Percentiles rank a stretch among this genome's conserved stretches.
phyloP scores from a whole-genome alignment of 1,140 invertebrate species.

The Drosophila tsacasi region DNA sequence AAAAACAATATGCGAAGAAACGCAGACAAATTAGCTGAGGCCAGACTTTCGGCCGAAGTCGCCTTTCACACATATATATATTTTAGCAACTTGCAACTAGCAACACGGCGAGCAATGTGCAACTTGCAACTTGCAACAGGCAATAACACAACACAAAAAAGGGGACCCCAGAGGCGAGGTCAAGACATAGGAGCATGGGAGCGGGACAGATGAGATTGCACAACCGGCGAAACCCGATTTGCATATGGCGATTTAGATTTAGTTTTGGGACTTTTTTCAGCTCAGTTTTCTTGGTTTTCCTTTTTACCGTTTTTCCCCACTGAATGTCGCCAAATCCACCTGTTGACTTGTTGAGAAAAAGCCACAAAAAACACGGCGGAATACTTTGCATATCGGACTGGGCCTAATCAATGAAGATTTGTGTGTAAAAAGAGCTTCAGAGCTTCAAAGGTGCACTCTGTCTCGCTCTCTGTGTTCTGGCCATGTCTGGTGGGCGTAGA shows the following conservation, averaged over 20 bases:
- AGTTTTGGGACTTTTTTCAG: constrained; percentile 27
- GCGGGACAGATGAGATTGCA: constrained; percentile 63
- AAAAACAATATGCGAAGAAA: constrained; percentile 31
- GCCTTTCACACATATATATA: constrained; percentile 34
- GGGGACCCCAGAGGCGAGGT: constrained; percentile 60
- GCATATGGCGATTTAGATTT: constrained; percentile 75
- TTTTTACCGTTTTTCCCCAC: constrained; percentile 21
- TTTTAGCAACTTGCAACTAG: constrained; percentile 32
- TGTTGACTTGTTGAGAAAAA: constrained; percentile 15
- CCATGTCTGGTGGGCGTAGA: constrained; percentile 67
- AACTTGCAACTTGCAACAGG: constrained; percentile 18
- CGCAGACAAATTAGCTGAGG: constrained; percentile 64
- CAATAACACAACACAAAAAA: constrained; percentile 14
- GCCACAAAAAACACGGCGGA: neutral
- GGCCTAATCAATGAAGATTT: constrained; percentile 42
- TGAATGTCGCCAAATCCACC: constrained; percentile 53
- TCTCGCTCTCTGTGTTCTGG: constrained; percentile 8
- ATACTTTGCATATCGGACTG: constrained; percentile 46
- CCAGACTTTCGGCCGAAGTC: constrained; percentile 45
- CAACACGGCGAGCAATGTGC: constrained; percentile 16
- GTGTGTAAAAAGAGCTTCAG: constrained; percentile 10
- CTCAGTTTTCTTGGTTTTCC: constrained; percentile 28
- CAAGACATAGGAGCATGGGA: constrained; percentile 69
- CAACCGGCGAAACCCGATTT: constrained; percentile 66
- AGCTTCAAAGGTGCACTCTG: constrained; percentile 13